These are phyloP conservation scores for Mesocricetus auratus DNA, from an alignment of 2,113 vertebrate species.

Conservation along the genomic window DNA sequence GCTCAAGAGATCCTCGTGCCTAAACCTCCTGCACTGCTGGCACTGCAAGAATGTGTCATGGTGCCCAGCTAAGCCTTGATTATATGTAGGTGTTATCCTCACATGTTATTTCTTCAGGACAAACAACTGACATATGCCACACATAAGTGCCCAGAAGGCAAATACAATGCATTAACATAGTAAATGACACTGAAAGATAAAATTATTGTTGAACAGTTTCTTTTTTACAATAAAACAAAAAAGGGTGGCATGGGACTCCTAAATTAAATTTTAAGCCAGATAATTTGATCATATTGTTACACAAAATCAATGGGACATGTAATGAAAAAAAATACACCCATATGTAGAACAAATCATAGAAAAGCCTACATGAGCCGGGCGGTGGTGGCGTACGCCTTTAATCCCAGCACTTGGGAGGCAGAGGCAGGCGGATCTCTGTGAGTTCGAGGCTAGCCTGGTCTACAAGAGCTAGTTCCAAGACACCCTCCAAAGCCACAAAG, in stretches of 20 bases:
- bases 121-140: constrained; percentile 1
- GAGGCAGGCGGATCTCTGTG: no score
- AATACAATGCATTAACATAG: not conserved
- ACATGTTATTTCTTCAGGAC: not conserved
- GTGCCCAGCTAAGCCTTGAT: not conserved
- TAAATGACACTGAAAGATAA: not conserved
- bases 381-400: no score
- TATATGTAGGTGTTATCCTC: not conserved
- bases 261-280: not conserved
- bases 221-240: constrained; percentile 25
- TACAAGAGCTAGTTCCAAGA: no score
- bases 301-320: not conserved
- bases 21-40: not conserved
- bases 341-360: constrained; percentile 7
- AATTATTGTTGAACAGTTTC: not conserved
- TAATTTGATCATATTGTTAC: not conserved
- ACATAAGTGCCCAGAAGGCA: not conserved
- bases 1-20: not conserved
- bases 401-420: no score
- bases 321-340: not conserved
- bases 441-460: no score
- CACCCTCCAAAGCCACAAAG: no score
- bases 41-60: not conserved
- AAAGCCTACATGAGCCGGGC: not conserved
- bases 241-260: not conserved